Percentiles rank a stretch among this genome's conserved stretches.
Evolutionary conservation across 2,888 invertebrate species (phyloP).

Genomic region (Conchocele bisecta): DNA sequence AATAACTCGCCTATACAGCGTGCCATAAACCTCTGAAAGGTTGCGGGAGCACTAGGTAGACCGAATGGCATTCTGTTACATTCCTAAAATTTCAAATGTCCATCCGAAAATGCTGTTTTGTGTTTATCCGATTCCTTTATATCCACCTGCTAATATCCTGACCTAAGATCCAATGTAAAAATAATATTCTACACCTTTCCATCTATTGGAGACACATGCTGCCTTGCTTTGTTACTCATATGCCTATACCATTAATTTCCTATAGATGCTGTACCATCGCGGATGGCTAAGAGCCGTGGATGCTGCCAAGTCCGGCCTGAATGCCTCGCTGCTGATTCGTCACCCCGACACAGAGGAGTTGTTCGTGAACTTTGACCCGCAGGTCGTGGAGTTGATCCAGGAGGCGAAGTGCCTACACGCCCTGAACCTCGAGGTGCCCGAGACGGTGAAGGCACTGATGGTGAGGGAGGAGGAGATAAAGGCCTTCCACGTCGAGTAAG

Average conservation of each 20-base stretch:
- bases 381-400: conserved; percentile 82
- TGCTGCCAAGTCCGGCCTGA: conserved; percentile 79
- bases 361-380: conserved; percentile 82
- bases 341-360: conserved; percentile 80
- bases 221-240: too few species aligned
- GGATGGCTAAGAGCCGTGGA: conserved; percentile 82
- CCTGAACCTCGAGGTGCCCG: conserved; percentile 82
- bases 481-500: conserved; percentile 76
- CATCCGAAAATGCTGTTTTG: neutral
- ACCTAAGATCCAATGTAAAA: too few species aligned
- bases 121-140: too few species aligned
- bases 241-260: too few species aligned
- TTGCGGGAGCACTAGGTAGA: too few species aligned
- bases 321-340: conserved; percentile 85
- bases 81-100: too few species aligned
- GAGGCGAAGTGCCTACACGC: conserved; percentile 82
- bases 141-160: too few species aligned
- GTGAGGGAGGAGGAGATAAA: conserved; percentile 80
- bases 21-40: too few species aligned
- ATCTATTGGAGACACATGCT: too few species aligned
- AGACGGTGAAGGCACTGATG: conserved; percentile 78
- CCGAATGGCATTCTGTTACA: too few species aligned
- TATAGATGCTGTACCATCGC: conserved; percentile 81
- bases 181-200: too few species aligned
- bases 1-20: too few species aligned